Percentiles rank a stretch among this genome's conserved stretches.
These are phyloP conservation scores for Cyclopterus lumpus DNA, from an alignment of 2,797 vertebrate genomes.

Conservation along the genomic window DNA sequence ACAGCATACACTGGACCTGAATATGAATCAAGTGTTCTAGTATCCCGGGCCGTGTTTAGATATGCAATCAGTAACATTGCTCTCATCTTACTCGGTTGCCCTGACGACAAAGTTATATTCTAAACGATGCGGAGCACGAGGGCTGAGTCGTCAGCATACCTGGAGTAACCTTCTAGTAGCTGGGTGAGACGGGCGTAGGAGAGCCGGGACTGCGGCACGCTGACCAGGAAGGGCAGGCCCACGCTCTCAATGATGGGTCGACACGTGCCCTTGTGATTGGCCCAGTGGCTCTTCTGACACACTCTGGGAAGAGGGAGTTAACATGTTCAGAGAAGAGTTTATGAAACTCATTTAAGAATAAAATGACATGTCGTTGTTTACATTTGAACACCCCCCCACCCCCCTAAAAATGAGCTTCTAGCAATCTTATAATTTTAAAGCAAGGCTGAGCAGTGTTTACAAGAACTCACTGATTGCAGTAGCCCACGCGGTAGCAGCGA, in stretches of 20 bases:
- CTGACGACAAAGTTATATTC: neutral
- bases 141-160: slow-evolving; percentile 76
- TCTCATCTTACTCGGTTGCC: neutral
- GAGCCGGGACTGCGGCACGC: slow-evolving; percentile 93
- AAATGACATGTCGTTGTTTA: neutral
- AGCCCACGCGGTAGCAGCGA: slow-evolving; percentile 97
- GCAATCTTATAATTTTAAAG: neutral
- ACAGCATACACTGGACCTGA: too few relatives aligned
- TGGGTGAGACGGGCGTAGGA: slow-evolving; percentile 91
- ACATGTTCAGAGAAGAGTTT: neutral
- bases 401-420: neutral
- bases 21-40: neutral
- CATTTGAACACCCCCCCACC: neutral
- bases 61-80: neutral
- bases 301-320: slow-evolving; percentile 74
- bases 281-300: slow-evolving; percentile 97
- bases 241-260: slow-evolving; percentile 91
- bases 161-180: slow-evolving; percentile 94
- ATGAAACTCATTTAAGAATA: neutral
- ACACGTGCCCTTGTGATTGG: slow-evolving; percentile 91
- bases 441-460: too few relatives aligned
- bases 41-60: neutral
- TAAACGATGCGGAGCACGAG: neutral
- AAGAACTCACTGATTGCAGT: slow-evolving; percentile 96
- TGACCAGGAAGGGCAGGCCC: slow-evolving; percentile 95